Percentiles rank a stretch among this genome's conserved stretches.
Evolutionary conservation across 2,888 invertebrate species (phyloP).

Genomic region (Drosophila histrio): DNA sequence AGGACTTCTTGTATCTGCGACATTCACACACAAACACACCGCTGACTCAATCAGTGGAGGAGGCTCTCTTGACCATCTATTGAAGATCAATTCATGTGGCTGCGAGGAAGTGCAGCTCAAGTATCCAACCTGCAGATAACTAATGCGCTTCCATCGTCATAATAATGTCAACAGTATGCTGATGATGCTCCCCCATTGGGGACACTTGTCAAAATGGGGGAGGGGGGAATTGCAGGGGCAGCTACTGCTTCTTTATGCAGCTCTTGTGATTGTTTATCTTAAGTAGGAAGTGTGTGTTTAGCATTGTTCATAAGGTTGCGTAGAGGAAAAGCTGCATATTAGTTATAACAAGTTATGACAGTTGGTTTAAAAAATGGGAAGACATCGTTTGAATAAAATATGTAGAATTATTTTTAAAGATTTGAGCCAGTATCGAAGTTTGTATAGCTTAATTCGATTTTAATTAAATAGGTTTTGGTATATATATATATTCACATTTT

Average conservation of each 20-base stretch:
- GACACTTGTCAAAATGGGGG: slow-evolving; percentile 33
- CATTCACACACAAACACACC: slow-evolving; percentile 15
- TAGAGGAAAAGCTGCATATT: neutral
- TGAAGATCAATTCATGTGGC: slow-evolving; percentile 22
- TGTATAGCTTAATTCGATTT: too few species aligned
- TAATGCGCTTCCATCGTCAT: slow-evolving; percentile 59
- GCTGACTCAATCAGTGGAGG: slow-evolving; percentile 60
- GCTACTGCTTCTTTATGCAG: slow-evolving; percentile 23
- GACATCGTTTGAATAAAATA: neutral
- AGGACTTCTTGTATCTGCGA: slow-evolving; percentile 14
- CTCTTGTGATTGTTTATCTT: slow-evolving; percentile 18
- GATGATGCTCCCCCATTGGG: slow-evolving; percentile 32
- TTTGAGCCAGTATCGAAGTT: too few species aligned
- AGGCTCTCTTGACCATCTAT: slow-evolving; percentile 48
- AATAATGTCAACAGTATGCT: slow-evolving; percentile 66
- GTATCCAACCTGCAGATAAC: slow-evolving; percentile 53
- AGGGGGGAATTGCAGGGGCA: neutral
- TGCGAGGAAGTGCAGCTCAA: slow-evolving; percentile 53
- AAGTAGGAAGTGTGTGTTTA: slow-evolving; percentile 55
- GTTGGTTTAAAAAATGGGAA: neutral
- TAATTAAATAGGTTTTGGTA: too few species aligned
- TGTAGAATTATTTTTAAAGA: too few species aligned
- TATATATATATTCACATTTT: neutral
- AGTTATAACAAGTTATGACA: neutral
- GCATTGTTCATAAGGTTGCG: slow-evolving; percentile 10